A percentile compares a stretch with the other conserved stretches of the same genome.
Evolutionary conservation across 2,113 vertebrate species (phyloP).

Genomic region (Emberiza fucata): DNA sequence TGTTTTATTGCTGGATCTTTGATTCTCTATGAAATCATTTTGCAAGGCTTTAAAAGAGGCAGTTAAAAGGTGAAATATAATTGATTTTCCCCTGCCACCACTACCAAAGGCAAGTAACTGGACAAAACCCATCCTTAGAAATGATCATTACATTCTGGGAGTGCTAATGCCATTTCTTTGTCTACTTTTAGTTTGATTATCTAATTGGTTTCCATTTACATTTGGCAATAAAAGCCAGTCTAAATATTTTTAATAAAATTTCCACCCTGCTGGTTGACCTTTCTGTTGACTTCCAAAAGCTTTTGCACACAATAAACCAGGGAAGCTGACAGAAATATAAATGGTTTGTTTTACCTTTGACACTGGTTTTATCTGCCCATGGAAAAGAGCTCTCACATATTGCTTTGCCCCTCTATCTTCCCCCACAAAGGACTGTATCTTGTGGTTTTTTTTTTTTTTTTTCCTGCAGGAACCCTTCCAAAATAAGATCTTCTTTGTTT

Average conservation of each 20-base stretch:
- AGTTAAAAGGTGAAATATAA: constrained; percentile 32
- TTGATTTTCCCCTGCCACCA: neutral
- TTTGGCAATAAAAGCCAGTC: constrained; percentile 16
- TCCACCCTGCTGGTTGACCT: neutral
- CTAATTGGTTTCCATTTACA: constrained; percentile 30
- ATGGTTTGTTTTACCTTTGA: neutral
- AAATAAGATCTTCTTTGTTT: neutral
- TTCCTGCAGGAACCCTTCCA: neutral
- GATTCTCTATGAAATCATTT: constrained; percentile 5
- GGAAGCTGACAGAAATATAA: neutral
- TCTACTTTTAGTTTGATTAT: neutral
- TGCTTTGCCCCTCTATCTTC: neutral
- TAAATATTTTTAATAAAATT: constrained; percentile 36
- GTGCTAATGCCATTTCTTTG: neutral
- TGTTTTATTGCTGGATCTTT: neutral
- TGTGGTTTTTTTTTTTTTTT: neutral
- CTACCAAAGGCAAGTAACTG: neutral
- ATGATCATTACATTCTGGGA: neutral
- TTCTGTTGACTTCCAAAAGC: neutral
- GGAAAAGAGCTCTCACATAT: neutral
- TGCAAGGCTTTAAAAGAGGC: constrained; percentile 37
- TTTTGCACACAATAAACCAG: neutral
- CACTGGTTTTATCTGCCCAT: neutral
- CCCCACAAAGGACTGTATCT: neutral
- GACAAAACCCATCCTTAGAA: neutral